Evolutionary conservation across 2,113 vertebrate genomes (phyloP).

Genomic region (Ictalurus punctatus): DNA sequence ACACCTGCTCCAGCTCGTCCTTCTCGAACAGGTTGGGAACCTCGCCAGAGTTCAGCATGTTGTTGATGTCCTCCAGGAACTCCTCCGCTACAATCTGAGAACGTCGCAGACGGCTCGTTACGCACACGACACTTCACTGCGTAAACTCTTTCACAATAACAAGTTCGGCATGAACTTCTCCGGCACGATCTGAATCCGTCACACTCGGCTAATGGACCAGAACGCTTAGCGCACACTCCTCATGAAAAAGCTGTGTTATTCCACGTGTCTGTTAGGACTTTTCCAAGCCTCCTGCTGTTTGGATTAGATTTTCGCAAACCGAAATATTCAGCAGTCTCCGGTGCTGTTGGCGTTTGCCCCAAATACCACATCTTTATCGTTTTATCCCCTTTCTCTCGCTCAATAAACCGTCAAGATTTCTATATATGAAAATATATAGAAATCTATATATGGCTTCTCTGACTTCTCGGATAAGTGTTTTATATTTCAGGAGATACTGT

Average conservation of each 20-base stretch:
- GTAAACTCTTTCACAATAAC: not conserved
- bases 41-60: constrained; percentile 83
- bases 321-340: too few species aligned
- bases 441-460: not conserved
- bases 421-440: too few species aligned
- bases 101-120: not conserved
- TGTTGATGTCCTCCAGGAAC: constrained; percentile 83
- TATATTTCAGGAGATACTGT: not conserved
- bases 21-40: constrained; percentile 85
- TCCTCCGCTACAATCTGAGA: constrained; percentile 77
- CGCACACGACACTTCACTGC: too few species aligned
- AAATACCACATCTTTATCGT: not conserved
- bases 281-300: too few species aligned
- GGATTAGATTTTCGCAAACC: too few species aligned
- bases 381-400: not conserved
- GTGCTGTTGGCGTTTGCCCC: not conserved
- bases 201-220: not conserved
- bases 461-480: not conserved
- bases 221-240: not conserved
- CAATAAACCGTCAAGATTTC: not conserved
- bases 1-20: constrained; percentile 79
- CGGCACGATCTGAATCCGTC: not conserved
- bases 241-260: not conserved
- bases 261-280: too few species aligned
- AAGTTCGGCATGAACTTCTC: not conserved